Base-by-base conservation (phyloP, 2,797 vertebrate species). In the Oreonectes daqikongensis region DNA sequence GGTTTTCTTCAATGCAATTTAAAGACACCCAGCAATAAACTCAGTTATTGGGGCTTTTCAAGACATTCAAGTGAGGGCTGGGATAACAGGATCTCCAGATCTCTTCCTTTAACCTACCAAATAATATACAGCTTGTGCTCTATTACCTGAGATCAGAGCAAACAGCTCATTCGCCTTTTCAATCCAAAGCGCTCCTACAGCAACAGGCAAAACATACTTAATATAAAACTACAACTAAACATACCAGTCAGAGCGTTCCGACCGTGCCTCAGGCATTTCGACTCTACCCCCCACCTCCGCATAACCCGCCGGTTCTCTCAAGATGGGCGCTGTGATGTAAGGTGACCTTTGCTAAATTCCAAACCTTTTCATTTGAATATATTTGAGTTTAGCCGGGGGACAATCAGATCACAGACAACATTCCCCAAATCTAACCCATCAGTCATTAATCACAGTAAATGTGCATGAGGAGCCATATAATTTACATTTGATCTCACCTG, bases 141-240 rank as follows among this genome's bases (percentile, higher is more conserved):
- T 17, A 5, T 46, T 17, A 40, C 42, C 42, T 17, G 3, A 40
- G 50, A 53, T 64, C 68, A 80, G 79, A 61, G 55, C 22, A 61
- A 74, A 52, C 44, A 73, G 66, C 70, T 72, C 73, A 82, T 84
- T 88, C 86, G 87, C 84, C 87, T 91, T 91, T 89, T 89, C 88
- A 92, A 91, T 91, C 90, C 66, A 85, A 90, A 88, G 85, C 81
- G 75, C 84, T 89, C 87, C 90, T 87, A 84, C 78, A 90, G 90
- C 90, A 87, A 85, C 87, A 88, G 87, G 88, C 90, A 85, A 89
- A 88, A 88, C 88, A 89, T 88, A 91, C 90, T 88, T 90, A 88
- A 90, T 89, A 88, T 88, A 69, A 88, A 90, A 91, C 88, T 92
- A 93, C 91, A 92, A 92, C 91, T n/a, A 92, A 91, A 93, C 88